A percentile compares a stretch with the other conserved stretches of the same genome.
phyloP scores from a whole-genome alignment of 2,113 vertebrate species.

The Cheirogaleus medius region DNA sequence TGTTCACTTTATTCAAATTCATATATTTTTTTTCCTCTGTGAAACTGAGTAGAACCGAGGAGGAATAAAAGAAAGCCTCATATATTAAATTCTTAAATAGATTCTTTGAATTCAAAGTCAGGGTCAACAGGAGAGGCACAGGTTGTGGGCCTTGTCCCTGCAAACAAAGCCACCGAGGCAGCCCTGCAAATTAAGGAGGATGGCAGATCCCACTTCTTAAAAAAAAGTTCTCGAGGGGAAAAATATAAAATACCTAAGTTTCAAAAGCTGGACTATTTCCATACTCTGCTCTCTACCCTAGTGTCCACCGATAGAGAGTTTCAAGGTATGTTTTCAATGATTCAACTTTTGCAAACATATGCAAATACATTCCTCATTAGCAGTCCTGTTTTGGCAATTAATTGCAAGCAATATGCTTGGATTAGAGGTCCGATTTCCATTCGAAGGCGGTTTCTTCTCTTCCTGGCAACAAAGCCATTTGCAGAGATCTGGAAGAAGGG shows the following conservation, averaged over 20 bases:
- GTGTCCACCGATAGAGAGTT: not conserved
- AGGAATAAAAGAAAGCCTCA: conserved; percentile 53
- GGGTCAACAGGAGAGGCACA: conserved; percentile 11
- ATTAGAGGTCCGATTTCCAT: conserved; percentile 81
- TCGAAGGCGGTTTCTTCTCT: conserved; percentile 56
- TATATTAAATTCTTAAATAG: conserved; percentile 89
- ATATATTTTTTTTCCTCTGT: conserved; percentile 59
- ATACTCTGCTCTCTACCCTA: not conserved
- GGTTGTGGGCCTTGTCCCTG: not conserved
- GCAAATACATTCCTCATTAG: conserved; percentile 69
- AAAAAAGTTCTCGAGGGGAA: conserved; percentile 46
- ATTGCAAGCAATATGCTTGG: conserved; percentile 89
- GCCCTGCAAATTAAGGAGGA: not conserved
- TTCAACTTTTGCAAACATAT: conserved; percentile 78
- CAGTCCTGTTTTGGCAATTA: conserved; percentile 78
- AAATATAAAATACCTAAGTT: conserved; percentile 52
- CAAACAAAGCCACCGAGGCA: not conserved
- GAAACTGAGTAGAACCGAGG: not conserved
- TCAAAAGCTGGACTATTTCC: not conserved
- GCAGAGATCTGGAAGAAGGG: conserved; percentile 76
- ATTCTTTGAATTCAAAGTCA: conserved; percentile 73
- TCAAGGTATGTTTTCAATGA: not conserved
- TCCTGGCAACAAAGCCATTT: conserved; percentile 41
- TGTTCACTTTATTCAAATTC: conserved; percentile 73
- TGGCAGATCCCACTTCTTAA: conserved; percentile 32